Evolutionary conservation across 2,888 invertebrate species (phyloP).

Genomic region (Sinopyrophorus schimmeli): DNA sequence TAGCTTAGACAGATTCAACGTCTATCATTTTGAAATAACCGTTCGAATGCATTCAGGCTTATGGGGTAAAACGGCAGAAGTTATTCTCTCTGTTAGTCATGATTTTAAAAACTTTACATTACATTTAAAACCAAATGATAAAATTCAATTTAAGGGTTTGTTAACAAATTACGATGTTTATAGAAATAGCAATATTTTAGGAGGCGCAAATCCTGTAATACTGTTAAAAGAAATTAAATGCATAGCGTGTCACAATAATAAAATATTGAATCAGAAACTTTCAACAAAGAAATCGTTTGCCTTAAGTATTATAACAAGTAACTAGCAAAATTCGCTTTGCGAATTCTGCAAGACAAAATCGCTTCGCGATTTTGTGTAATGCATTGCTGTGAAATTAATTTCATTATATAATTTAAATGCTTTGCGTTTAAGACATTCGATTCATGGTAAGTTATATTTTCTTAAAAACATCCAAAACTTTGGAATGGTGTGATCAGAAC

Average conservation of each 20-base stretch:
- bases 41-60: slow-evolving; percentile 73
- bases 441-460: too few species aligned
- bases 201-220: slow-evolving; percentile 66
- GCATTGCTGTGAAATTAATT: too few species aligned
- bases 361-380: too few species aligned
- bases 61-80: slow-evolving; percentile 68
- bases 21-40: slow-evolving; percentile 75
- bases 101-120: slow-evolving; percentile 76
- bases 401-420: too few species aligned
- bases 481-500: too few species aligned
- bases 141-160: slow-evolving; percentile 74
- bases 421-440: too few species aligned
- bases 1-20: slow-evolving; percentile 71
- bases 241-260: slow-evolving; percentile 67
- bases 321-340: too few species aligned
- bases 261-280: too few species aligned
- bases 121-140: slow-evolving; percentile 70
- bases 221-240: slow-evolving; percentile 73
- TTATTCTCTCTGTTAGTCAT: slow-evolving; percentile 67
- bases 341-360: too few species aligned
- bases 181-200: slow-evolving; percentile 63
- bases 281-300: too few species aligned
- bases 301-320: too few species aligned
- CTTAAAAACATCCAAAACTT: too few species aligned
- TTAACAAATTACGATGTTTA: slow-evolving; percentile 60